Evolutionary conservation across 2,113 vertebrate genomes (phyloP), one percentile per base, ranked within the genome.

Genomic region (Nansenia antarctica): DNA sequence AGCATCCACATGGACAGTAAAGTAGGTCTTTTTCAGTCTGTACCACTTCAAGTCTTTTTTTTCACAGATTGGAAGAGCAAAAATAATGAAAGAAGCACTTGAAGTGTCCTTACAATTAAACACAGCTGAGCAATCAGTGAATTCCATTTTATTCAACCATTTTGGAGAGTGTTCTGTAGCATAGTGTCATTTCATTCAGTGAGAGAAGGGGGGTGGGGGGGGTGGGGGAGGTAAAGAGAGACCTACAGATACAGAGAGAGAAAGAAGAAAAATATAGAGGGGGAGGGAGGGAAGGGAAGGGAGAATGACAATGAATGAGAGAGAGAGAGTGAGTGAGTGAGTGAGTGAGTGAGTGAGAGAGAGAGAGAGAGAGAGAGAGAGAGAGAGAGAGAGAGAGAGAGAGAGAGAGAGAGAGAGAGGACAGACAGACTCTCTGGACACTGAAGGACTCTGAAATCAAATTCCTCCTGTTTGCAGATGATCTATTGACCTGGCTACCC

Each of bases 311-410:
- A 45, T 15, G 63, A 32, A 45, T 8, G 15, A 11, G 27, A 9
- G 42, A 31, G 42, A 14, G 6, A 24, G 35, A 15, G 39, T 26
- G 42, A 27, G 31, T 45, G 32, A 39, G 34, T 31, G 9, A 63
- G 62, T 26, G 22, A 39, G 39, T 5, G 7, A 30, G 31, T 31
- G 57, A 60, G 57, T 31, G 15, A 30, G 27, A 59, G 55, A 5
- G 57, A 60, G 57, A n/a, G 31, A 32, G 58, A 34, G 58, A 18
- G 26, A 60, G 58, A 60, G 27, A 34, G 30, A 32, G 32, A 32
- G 30, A 60, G 26, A 60, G 32, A 8, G 15, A n/a, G 34, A 24
- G 30, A 35, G 60, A 26, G 37, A 62, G 34, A 45, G 34, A 14
- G 30, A 20, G n/a, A 12, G 5, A 34, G 59, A 30, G 31, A 1